Evolutionary conservation across 2,797 vertebrate species (phyloP).

Genomic region (Bothrops alternatus): DNA sequence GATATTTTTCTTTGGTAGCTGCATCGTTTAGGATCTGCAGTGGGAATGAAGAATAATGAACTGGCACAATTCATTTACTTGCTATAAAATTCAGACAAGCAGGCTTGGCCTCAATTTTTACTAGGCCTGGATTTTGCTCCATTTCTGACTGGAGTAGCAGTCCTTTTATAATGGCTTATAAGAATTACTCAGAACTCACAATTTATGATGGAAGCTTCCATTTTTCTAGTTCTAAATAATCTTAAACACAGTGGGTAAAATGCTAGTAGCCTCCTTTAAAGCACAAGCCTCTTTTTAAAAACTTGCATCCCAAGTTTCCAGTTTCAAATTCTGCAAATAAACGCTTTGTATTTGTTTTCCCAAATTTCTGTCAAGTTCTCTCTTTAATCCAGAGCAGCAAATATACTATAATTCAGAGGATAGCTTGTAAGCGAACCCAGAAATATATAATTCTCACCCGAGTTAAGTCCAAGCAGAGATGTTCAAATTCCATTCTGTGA

Average conservation of each 20-base stretch:
- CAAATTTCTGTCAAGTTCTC: background rate
- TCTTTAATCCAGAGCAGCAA: background rate
- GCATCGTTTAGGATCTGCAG: slow-evolving; percentile 78
- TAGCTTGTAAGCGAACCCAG: background rate
- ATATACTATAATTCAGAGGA: background rate
- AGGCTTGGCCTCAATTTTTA: background rate
- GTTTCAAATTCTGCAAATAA: background rate
- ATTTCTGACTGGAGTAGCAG: background rate
- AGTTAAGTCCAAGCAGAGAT: slow-evolving; percentile 78
- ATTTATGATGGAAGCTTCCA: background rate
- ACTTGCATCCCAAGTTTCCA: background rate
- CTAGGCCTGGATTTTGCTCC: background rate
- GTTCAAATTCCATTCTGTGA: slow-evolving; percentile 82
- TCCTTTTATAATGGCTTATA: background rate
- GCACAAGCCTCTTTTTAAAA: background rate
- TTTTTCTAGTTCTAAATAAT: background rate
- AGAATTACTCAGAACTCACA: background rate
- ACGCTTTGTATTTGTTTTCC: background rate
- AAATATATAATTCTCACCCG: slow-evolving; percentile 67
- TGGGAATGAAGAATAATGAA: background rate
- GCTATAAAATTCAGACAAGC: background rate
- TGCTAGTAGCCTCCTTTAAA: background rate
- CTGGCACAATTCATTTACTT: background rate
- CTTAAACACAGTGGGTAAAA: background rate
- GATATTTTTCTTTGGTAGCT: slow-evolving; percentile 81